phyloP scores from a whole-genome alignment of 2,888 invertebrate species.

The Dastarcus helophoroides region DNA sequence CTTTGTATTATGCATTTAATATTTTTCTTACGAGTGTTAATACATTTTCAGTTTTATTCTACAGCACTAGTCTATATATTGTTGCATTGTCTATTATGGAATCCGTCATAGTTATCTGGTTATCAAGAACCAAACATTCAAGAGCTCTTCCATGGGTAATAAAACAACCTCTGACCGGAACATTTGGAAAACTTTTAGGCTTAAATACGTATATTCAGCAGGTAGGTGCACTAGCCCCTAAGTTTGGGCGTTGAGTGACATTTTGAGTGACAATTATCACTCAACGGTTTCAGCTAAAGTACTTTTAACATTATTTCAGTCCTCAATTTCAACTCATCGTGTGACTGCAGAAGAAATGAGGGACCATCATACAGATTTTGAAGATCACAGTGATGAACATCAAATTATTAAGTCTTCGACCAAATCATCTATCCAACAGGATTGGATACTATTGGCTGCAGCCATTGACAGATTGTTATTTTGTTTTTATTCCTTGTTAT shows the following conservation, averaged over 20 bases:
- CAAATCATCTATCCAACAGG: conserved; percentile 38
- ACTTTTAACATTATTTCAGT: conserved; percentile 1
- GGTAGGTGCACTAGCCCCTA: too few relatives aligned
- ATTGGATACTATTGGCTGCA: conserved; percentile 53
- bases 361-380: conserved; percentile 36
- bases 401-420: conserved; percentile 26
- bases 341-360: conserved; percentile 36
- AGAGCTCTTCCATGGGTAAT: conserved; percentile 42
- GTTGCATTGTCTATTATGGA: conserved; percentile 43
- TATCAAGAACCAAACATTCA: conserved; percentile 39
- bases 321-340: conserved; percentile 16
- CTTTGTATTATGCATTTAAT: background rate
- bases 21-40: background rate
- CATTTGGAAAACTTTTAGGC: conserved; percentile 35
- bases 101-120: conserved; percentile 42
- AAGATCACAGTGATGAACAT: conserved; percentile 31
- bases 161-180: conserved; percentile 37
- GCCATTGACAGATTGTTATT: conserved; percentile 52
- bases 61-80: conserved; percentile 43
- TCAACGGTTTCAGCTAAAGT: too few relatives aligned
- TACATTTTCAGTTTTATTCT: conserved; percentile 43
- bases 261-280: too few relatives aligned
- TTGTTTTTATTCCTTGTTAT: conserved; percentile 43
- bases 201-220: conserved; percentile 35
- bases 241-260: too few relatives aligned